A percentile compares a stretch with the other conserved stretches of the same genome.
Evolutionary conservation across 2,113 vertebrate genomes (phyloP).

Genomic region (Oreochromis niloticus): DNA sequence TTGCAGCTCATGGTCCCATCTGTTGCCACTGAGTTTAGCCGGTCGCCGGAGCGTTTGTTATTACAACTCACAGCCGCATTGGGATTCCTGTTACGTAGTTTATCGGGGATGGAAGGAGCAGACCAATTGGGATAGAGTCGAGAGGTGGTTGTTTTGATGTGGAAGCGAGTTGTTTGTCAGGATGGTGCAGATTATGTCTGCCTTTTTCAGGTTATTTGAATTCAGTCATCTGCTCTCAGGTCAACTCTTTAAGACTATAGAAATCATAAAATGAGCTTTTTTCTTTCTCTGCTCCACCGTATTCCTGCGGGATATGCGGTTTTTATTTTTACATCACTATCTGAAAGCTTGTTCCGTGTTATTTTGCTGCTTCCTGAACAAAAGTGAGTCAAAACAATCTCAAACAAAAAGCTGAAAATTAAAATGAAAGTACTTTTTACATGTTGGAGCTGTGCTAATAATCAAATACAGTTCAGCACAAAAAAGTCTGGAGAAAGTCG

Average conservation of each 20-base stretch:
- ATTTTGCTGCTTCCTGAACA: background rate
- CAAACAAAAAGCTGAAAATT: background rate
- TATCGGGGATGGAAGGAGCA: background rate
- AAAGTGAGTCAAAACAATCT: background rate
- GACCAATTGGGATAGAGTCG: slow-evolving; percentile 3
- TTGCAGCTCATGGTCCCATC: slow-evolving; percentile 83
- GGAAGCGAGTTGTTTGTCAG: background rate
- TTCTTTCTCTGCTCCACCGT: background rate
- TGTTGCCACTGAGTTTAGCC: slow-evolving; percentile 79
- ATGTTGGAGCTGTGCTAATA: background rate
- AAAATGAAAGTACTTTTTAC: background rate
- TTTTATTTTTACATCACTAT: background rate
- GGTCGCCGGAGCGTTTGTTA: slow-evolving; percentile 71
- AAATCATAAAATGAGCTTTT: background rate
- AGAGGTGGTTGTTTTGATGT: slow-evolving; percentile 18
- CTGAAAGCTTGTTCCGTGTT: background rate
- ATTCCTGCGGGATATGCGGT: background rate
- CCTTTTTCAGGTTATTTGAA: background rate
- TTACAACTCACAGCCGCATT: background rate
- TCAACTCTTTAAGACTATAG: background rate
- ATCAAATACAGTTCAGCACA: accelerated
- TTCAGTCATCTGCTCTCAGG: background rate
- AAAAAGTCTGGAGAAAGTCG: background rate
- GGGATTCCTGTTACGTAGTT: slow-evolving; percentile 27
- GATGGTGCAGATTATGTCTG: background rate